Conservation (phyloP, 2,797 vertebrate genomes). For the Pyrocephalus nanus region DNA sequence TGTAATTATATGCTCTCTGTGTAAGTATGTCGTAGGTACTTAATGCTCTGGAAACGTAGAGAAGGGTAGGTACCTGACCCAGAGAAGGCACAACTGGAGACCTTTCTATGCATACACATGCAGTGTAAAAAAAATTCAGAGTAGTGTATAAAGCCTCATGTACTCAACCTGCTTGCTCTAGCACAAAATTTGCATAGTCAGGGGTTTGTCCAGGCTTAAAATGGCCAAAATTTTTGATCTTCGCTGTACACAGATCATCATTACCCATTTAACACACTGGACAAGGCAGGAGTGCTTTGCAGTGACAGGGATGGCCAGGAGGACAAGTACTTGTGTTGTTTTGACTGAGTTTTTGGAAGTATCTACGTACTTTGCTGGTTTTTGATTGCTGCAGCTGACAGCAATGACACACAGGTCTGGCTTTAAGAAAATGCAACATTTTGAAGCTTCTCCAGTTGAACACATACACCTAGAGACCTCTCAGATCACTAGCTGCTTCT, state of each 20-base stretch:
- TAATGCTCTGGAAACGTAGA: background rate
- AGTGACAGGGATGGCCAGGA: background rate
- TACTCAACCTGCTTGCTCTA: background rate
- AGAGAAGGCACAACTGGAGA: background rate
- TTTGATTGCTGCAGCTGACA: background rate
- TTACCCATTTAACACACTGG: fast-evolving
- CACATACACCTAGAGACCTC: background rate
- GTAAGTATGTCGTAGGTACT: fast-evolving
- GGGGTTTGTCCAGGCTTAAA: background rate
- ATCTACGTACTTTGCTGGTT: fast-evolving
- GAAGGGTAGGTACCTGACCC: background rate
- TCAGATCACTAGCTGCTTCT: background rate
- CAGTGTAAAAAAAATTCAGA: background rate
- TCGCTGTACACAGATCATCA: background rate
- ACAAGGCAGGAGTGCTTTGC: background rate
- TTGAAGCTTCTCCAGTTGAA: background rate
- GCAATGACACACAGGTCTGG: background rate
- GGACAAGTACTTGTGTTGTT: background rate
- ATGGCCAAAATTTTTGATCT: background rate
- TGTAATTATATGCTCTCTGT: background rate
- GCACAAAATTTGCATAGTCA: background rate
- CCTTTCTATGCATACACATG: background rate
- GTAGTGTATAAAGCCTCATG: background rate
- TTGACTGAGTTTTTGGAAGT: background rate
- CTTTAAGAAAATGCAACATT: background rate